Conservation (phyloP, 2,888 invertebrate genomes). For the Lucinisca nassula region DNA sequence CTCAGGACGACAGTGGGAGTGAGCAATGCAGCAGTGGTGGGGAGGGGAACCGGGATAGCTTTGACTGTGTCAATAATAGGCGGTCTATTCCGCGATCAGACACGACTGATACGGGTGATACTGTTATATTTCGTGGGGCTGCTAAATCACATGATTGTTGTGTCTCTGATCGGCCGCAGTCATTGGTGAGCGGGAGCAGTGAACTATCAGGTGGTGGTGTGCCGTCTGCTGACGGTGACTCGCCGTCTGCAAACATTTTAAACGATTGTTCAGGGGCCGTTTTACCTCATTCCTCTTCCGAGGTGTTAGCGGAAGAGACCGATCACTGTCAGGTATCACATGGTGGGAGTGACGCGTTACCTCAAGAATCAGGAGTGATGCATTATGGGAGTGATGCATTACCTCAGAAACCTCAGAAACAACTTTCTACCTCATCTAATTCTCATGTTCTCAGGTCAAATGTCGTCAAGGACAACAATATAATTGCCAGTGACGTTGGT, state of each 20-base stretch:
- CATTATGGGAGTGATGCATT: constrained; percentile 7
- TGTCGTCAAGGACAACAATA: not conserved
- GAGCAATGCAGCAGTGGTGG: not conserved
- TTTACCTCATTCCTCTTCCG: constrained; percentile 35
- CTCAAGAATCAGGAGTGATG: too few relatives aligned
- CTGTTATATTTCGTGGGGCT: constrained; percentile 33
- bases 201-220: not conserved
- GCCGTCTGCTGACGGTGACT: not conserved
- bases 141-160: not conserved
- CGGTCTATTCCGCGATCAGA: constrained; percentile 36
- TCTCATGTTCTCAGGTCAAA: constrained; percentile 56
- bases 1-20: constrained; percentile 32
- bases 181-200: not conserved
- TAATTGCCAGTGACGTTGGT: constrained; percentile 2
- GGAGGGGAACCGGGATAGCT: not conserved
- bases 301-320: not conserved
- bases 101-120: constrained; percentile 43
- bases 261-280: not conserved
- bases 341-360: not conserved
- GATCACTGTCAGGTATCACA: not conserved
- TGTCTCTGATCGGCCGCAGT: not conserved
- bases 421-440: constrained; percentile 62
- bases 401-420: constrained; percentile 53
- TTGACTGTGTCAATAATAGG: not conserved
- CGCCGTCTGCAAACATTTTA: constrained; percentile 3